Percentiles rank a stretch among this genome's conserved stretches.
phyloP scores from a whole-genome alignment of 2,888 invertebrate species.

The Eupithecia insigniata region DNA sequence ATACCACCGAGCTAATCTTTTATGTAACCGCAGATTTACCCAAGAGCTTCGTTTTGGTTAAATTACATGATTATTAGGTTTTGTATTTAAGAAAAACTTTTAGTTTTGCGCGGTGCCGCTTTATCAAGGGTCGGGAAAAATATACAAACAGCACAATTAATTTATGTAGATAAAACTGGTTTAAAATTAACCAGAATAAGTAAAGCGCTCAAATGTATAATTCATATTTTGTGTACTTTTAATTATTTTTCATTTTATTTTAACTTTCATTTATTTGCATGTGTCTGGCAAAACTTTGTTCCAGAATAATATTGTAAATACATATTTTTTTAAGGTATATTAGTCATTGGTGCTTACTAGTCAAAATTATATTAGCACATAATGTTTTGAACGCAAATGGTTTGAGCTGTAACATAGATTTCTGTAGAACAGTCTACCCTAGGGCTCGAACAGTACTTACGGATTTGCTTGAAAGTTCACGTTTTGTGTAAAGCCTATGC shows the following conservation, averaged over 20 bases:
- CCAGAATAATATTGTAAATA: slow-evolving; percentile 61
- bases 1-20: slow-evolving; percentile 1
- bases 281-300: slow-evolving; percentile 76
- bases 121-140: not conserved
- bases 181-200: not conserved
- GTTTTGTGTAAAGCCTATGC: not conserved
- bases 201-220: slow-evolving; percentile 7
- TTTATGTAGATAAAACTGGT: not conserved
- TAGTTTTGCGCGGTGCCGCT: not conserved
- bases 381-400: slow-evolving; percentile 50
- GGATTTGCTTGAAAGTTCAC: not conserved
- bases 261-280: slow-evolving; percentile 21
- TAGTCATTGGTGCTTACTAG: slow-evolving; percentile 84
- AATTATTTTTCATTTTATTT: slow-evolving; percentile 6
- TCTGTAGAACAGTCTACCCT: slow-evolving; percentile 11
- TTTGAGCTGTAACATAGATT: slow-evolving; percentile 4
- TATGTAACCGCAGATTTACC: not conserved
- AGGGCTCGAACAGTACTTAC: not conserved
- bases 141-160: not conserved
- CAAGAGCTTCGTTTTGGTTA: too few relatives aligned
- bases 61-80: not conserved
- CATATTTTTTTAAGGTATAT: slow-evolving; percentile 59
- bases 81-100: not conserved
- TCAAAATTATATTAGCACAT: slow-evolving; percentile 83
- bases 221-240: slow-evolving; percentile 1